Base-by-base conservation (phyloP, 1,140 invertebrate genomes). In the Drosophila suzukii region DNA sequence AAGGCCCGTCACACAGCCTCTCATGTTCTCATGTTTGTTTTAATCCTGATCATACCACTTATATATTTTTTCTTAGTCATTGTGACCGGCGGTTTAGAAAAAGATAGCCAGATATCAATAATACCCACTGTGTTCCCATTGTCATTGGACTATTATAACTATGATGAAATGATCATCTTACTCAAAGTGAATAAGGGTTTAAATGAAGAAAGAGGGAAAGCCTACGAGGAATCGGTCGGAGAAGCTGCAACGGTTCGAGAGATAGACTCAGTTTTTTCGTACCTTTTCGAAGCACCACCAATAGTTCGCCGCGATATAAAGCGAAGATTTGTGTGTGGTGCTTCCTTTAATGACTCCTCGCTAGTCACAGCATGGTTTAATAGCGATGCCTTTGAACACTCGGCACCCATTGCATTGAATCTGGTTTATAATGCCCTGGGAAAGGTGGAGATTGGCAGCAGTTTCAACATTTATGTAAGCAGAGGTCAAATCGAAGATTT, bases 301-400 rank as follows among this genome's bases (percentile, higher is more conserved):
- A 8, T 27, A 2, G 11, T 6, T 47, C 66, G 4, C 73, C 78
- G 36, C 1, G 54, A 56, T 41, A 56, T 56, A 0, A n/a, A 15
- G 7, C 57, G 44, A 3, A 43, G 38, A 36, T 49, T n/a, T 12
- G 13, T 59, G 0, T 59, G 44, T 10, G 57, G 57, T 4, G 57
- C 44, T 8, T 38, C 44, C 3, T 59, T 59, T 27, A 27, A 49
- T 4, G 10, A 49, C 24, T 1, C 12, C 17, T 20, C 24, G 0
- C 83, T 78, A 17, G 92, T 93, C 10, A 46, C 30, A 10, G 93
- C 93, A 20, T 94, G 94, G 93, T 94, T 94, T 84, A 94, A 94
- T 65, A 94, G 94, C 78, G 93, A 94, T 63, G 93, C 96, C 0
- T 96, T 94, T 81, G 96, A 30, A 6, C 62, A 97, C 89, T 93